phyloP scores from a whole-genome alignment of 2,113 vertebrate species.

The Amblyopsis rosae region DNA sequence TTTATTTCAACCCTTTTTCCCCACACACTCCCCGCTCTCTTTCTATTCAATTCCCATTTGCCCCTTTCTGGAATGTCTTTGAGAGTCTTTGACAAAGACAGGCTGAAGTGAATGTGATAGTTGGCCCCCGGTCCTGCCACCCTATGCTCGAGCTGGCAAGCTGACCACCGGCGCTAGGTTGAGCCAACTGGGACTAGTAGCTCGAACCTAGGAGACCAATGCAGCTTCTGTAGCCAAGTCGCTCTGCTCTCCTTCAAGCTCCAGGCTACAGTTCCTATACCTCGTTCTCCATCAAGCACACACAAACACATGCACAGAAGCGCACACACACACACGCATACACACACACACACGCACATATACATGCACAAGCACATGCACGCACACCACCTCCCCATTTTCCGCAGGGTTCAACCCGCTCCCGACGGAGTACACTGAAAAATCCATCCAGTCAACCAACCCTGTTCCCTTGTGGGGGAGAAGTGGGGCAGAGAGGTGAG shows the following conservation, averaged over 20 bases:
- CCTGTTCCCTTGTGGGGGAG: constrained; percentile 24
- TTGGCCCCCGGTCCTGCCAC: constrained; percentile 60
- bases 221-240: constrained; percentile 57
- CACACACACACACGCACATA: neutral
- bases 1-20: constrained; percentile 65
- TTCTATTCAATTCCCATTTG: constrained; percentile 61
- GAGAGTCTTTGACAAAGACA: constrained; percentile 78
- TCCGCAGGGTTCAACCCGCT: constrained; percentile 47
- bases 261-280: constrained; percentile 40
- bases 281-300: constrained; percentile 40
- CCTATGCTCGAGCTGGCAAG: constrained; percentile 55
- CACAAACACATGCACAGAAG: neutral
- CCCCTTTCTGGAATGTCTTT: constrained; percentile 72
- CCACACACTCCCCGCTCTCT: constrained; percentile 33
- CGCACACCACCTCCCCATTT: neutral
- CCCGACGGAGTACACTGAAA: constrained; percentile 57
- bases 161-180: constrained; percentile 70
- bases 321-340: neutral
- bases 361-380: neutral
- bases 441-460: constrained; percentile 60
- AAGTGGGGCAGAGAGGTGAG: constrained; percentile 55
- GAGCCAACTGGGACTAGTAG: constrained; percentile 64
- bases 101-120: constrained; percentile 72
- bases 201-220: constrained; percentile 58
- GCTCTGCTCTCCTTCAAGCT: constrained; percentile 72